Conservation (phyloP, 1,140 invertebrate species). For the Lasioglossum baleicum region DNA sequence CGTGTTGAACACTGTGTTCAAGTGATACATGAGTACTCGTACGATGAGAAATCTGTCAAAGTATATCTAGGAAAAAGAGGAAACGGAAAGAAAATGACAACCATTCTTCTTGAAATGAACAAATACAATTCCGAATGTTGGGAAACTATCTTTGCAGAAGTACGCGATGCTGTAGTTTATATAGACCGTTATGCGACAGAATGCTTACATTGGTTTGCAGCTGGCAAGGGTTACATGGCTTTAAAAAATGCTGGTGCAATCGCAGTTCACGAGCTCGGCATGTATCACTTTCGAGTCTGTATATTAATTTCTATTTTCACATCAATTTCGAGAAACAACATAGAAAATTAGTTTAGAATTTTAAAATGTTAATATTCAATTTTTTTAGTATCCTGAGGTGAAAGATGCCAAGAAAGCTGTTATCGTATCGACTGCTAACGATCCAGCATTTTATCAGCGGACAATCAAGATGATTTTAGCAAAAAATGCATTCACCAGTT, state of each 20-base stretch:
- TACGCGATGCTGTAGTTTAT: constrained; percentile 80
- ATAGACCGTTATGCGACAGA: constrained; percentile 81
- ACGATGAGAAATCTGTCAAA: background rate
- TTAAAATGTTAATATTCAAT: background rate
- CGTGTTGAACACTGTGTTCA: too few species aligned
- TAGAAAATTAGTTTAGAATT: background rate
- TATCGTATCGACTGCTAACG: constrained; percentile 79
- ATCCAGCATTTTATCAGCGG: constrained; percentile 77
- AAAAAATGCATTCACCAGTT: constrained; percentile 80
- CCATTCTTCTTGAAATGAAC: constrained; percentile 39
- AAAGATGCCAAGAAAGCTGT: constrained; percentile 78
- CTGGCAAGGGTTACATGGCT: constrained; percentile 73
- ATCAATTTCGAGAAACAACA: constrained; percentile 7
- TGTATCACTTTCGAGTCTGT: constrained; percentile 75
- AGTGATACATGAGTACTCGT: background rate
- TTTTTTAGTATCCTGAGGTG: constrained; percentile 72
- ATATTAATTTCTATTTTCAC: background rate
- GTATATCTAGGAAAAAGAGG: background rate
- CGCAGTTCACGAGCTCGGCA: constrained; percentile 81
- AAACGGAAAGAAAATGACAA: constrained; percentile 45
- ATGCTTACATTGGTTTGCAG: constrained; percentile 82
- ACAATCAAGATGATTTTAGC: constrained; percentile 79
- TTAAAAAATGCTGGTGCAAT: constrained; percentile 80
- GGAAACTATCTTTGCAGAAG: constrained; percentile 76
- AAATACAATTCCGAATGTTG: constrained; percentile 73